Evolutionary conservation across 1,140 invertebrate genomes (phyloP), one percentile per base, ranked within the genome.

Genomic region (Drosophila navojoa): DNA sequence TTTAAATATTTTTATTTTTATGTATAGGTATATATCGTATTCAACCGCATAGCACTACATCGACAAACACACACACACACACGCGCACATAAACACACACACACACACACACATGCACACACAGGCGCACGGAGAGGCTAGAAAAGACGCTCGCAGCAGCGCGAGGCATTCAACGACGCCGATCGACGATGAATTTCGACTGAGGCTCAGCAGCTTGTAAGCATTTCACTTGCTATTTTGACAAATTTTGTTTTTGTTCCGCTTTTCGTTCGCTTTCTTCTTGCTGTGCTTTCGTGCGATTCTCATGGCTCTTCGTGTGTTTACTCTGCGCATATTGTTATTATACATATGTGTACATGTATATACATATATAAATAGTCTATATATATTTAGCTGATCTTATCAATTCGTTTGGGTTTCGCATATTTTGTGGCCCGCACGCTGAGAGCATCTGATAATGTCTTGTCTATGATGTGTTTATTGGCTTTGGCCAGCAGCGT

Each of bases 101-200:
- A 63, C 60, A 19, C 40, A 35, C 15, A 42, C 58, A 40, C 57
- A 32, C 57, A 58, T 53, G 49, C 53, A 38, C 50, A 54, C 54
- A 27, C 53, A 1, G 6, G 22, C 19, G 2, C 27, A 32, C 38
- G 7, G 47, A 52, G 49, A 35, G 52, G 38, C 53, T 57, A 67
- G 42, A 9, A 47, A 50, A 25, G 5, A 68, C 66, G 57, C 47
- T 44, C 47, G 45, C 45, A 52, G 47, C 59, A 63, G 52, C 68
- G 59, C 71, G 49, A 44, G 32, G 47, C 60, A 63, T 52, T 63
- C 45, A 64, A 55, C 59, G 50, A 73, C 76, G 76, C 76, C 84
- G 82, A 86, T 87, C 82, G 84, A 73, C 72, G 82, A 71, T 74
- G 82, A 86, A 87, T 82, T 79, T 87, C 79, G 82, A 86, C 82